Evolutionary conservation across 2,888 invertebrate species (phyloP).

Genomic region (Eutolmus rufibarbis): DNA sequence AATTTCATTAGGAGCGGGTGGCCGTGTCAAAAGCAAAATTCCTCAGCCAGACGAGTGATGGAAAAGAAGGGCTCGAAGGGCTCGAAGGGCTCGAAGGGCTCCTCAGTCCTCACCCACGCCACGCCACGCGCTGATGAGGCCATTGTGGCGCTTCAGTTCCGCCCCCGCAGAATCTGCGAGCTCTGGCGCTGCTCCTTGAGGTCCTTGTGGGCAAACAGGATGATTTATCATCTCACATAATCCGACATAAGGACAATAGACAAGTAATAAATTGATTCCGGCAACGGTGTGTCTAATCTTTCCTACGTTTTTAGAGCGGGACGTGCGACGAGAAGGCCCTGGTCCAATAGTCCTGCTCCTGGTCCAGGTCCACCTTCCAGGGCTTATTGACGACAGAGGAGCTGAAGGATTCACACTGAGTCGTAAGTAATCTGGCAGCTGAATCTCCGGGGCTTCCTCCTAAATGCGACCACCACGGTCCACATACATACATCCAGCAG

Average conservation of each 20-base stretch:
- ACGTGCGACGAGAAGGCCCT: neutral
- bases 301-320: conserved; percentile 5
- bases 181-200: neutral
- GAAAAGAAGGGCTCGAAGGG: neutral
- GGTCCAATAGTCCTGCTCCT: neutral
- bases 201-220: conserved; percentile 34
- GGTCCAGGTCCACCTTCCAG: neutral
- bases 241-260: conserved; percentile 44
- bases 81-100: too few species aligned
- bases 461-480: neutral
- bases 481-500: neutral
- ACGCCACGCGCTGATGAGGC: neutral
- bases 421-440: neutral
- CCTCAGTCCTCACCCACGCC: neutral
- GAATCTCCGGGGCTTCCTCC: neutral
- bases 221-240: conserved; percentile 42
- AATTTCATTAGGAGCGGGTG: conserved; percentile 33
- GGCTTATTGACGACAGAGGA: neutral
- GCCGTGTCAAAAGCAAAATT: conserved; percentile 49
- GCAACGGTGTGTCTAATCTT: conserved; percentile 42
- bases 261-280: conserved; percentile 44
- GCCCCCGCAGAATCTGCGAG: neutral
- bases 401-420: neutral
- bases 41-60: conserved; percentile 49
- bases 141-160: neutral